These are phyloP conservation scores for Argyrosomus regius DNA, from an alignment of 2,797 vertebrate species.

Conservation along the genomic window DNA sequence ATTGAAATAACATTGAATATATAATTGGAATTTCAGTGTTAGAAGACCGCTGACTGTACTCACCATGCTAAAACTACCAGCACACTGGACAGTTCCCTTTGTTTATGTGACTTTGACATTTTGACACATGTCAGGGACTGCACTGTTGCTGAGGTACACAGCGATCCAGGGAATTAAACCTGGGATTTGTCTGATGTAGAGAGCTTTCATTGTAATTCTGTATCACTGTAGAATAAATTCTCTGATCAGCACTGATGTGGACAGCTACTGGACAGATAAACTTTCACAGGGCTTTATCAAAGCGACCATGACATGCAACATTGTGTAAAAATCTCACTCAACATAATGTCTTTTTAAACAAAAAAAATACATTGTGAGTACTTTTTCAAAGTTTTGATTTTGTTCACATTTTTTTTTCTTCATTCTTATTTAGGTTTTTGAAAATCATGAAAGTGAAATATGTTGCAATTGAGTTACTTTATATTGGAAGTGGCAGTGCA, in stretches of 20 bases:
- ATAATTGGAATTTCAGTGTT: conserved; percentile 1
- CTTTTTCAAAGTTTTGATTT: no score
- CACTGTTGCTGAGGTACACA: conserved; percentile 4
- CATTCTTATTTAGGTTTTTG: neutral
- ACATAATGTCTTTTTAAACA: neutral
- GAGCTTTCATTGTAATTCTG: conserved; percentile 23
- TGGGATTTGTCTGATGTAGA: conserved; percentile 15
- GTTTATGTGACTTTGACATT: conserved; percentile 35
- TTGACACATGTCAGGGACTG: conserved; percentile 19
- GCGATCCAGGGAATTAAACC: conserved; percentile 9
- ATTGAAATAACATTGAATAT: neutral
- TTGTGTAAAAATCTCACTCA: neutral
- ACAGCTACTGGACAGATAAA: conserved; percentile 19
- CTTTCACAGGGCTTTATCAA: conserved; percentile 25
- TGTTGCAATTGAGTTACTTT: neutral
- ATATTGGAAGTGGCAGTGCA: neutral
- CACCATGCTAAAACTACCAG: neutral
- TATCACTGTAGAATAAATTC: conserved; percentile 6
- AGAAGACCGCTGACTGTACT: conserved; percentile 1
- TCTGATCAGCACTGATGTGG: conserved; percentile 23
- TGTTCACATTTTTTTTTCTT: neutral
- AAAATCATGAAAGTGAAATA: neutral
- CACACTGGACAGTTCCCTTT: conserved; percentile 8
- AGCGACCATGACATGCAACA: neutral
- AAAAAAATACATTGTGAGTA: no score